A percentile compares a stretch with the other conserved stretches of the same genome.
Evolutionary conservation across 1,140 invertebrate genomes (phyloP).

Genomic region (Drosophila insularis): DNA sequence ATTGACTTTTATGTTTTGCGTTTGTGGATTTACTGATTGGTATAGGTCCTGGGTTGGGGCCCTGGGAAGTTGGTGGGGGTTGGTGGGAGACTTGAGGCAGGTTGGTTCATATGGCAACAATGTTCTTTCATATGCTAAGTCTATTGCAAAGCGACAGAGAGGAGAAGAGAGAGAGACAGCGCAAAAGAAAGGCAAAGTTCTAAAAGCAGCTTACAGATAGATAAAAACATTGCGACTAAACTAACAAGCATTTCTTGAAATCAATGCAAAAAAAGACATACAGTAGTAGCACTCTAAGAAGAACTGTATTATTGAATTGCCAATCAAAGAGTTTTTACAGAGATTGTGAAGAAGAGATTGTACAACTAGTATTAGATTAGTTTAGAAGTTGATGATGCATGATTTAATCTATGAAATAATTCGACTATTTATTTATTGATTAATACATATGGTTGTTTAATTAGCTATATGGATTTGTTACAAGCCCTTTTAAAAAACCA

Average conservation of each 20-base stretch:
- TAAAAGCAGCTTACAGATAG: conserved; percentile 59
- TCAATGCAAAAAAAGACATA: not conserved
- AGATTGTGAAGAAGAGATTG: too few relatives aligned
- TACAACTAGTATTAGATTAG: too few relatives aligned
- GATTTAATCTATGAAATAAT: too few relatives aligned
- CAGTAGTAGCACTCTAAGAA: not conserved
- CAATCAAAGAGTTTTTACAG: too few relatives aligned
- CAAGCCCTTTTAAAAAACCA: too few relatives aligned
- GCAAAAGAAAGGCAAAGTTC: not conserved
- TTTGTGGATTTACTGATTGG: conserved; percentile 3
- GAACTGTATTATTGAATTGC: not conserved
- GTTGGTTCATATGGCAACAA: not conserved
- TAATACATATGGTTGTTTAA: too few relatives aligned
- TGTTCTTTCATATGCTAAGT: conserved; percentile 1
- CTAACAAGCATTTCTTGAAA: conserved; percentile 49
- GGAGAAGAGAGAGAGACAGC: not conserved
- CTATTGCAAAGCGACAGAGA: not conserved
- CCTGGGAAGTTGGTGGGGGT: not conserved
- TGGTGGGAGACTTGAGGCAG: too few relatives aligned
- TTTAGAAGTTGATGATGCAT: too few relatives aligned
- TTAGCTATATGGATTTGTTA: too few relatives aligned
- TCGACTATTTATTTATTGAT: too few relatives aligned
- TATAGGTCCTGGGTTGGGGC: not conserved
- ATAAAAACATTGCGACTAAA: conserved; percentile 23
- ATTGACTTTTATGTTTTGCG: conserved; percentile 64